Evolutionary conservation across 2,888 invertebrate species (phyloP).

Genomic region (Ectropis crepuscularia): DNA sequence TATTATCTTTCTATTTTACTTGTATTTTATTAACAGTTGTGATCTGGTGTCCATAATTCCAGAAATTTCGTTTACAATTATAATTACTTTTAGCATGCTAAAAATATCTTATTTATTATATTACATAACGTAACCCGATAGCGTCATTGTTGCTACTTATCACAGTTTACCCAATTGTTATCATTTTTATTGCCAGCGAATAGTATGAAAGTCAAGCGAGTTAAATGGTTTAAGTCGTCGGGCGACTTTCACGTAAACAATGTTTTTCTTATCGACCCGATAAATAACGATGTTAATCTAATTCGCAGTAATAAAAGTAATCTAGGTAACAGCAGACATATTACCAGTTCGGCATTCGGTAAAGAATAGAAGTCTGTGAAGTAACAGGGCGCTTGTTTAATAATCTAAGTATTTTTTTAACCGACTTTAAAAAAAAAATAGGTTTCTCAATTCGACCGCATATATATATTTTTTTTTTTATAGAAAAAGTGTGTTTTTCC

Average conservation of each 20-base stretch:
- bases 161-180: constrained; percentile 9
- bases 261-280: constrained; percentile 8
- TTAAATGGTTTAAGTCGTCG: background rate
- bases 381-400: too few species aligned
- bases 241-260: constrained; percentile 1
- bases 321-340: constrained; percentile 1
- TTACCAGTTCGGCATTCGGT: background rate
- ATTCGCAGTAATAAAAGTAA: constrained; percentile 10
- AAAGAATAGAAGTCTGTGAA: background rate
- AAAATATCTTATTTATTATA: background rate
- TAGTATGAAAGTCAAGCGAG: constrained; percentile 11
- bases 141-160: constrained; percentile 34
- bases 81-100: background rate
- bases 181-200: constrained; percentile 7
- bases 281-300: constrained; percentile 3
- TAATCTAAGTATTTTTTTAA: too few species aligned
- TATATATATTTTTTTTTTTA: too few species aligned
- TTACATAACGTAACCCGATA: constrained; percentile 19
- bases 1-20: too few species aligned
- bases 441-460: too few species aligned
- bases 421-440: too few species aligned
- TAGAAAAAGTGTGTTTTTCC: too few species aligned
- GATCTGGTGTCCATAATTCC: too few species aligned
- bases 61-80: too few species aligned
- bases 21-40: too few species aligned